phyloP scores from a whole-genome alignment of 2,797 vertebrate species.

The Lepus townsendii region DNA sequence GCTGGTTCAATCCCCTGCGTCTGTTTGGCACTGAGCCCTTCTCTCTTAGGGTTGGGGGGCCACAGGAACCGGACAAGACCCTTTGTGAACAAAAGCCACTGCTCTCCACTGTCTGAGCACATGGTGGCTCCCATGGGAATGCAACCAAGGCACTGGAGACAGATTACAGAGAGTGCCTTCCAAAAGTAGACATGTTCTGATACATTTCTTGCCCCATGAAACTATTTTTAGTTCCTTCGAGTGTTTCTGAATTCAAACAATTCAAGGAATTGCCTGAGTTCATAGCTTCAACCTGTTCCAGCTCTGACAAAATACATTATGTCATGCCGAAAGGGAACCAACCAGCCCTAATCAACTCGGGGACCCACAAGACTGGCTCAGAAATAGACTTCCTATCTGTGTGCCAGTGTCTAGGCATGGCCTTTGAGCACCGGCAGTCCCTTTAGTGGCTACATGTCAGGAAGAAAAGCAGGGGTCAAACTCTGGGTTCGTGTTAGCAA shows the following conservation, averaged over 20 bases:
- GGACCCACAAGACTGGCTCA: slow-evolving; percentile 77
- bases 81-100: neutral
- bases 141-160: neutral
- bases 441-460: neutral
- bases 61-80: neutral
- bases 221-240: slow-evolving; percentile 64
- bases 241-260: slow-evolving; percentile 69
- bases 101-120: neutral
- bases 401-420: slow-evolving; percentile 76
- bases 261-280: slow-evolving; percentile 61
- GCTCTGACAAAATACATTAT: slow-evolving; percentile 85
- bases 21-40: neutral
- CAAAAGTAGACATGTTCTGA: neutral
- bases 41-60: neutral
- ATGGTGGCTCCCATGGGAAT: neutral
- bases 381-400: slow-evolving; percentile 85
- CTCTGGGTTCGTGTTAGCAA: neutral
- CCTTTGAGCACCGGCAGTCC: neutral
- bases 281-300: slow-evolving; percentile 78
- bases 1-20: neutral
- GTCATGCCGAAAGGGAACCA: slow-evolving; percentile 84
- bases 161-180: slow-evolving; percentile 2
- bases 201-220: neutral
- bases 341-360: slow-evolving; percentile 82
- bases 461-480: slow-evolving; percentile 14